phyloP scores from a whole-genome alignment of 2,113 vertebrate genomes.

The Podarcis muralis region DNA sequence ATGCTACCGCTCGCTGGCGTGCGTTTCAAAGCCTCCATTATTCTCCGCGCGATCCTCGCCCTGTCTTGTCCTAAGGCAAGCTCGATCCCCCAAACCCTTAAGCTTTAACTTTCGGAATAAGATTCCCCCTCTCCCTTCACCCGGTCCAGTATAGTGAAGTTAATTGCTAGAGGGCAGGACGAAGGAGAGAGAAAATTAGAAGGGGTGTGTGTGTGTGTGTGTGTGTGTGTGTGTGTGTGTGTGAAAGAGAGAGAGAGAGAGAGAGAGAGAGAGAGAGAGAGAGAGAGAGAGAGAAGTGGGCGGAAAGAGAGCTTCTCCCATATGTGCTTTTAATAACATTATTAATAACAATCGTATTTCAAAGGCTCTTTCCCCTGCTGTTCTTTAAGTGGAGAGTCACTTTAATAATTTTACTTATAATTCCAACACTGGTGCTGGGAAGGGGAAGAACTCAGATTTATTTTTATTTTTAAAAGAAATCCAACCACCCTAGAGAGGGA shows the following conservation, averaged over 20 bases:
- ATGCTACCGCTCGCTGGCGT: background rate
- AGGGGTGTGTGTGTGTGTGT: too few relatives aligned
- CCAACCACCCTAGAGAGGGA: background rate
- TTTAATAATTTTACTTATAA: conserved; percentile 64
- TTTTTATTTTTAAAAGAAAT: background rate
- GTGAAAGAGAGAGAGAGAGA: conserved; percentile 7
- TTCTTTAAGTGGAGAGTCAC: conserved; percentile 72
- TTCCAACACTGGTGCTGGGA: conserved; percentile 52
- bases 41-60: background rate
- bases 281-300: conserved; percentile 11
- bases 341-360: background rate
- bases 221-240: too few relatives aligned
- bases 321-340: conserved; percentile 15
- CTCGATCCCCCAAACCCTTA: background rate
- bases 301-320: conserved; percentile 47
- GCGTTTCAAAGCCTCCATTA: background rate
- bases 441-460: conserved; percentile 64
- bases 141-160: conserved; percentile 16
- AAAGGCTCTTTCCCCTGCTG: conserved; percentile 31
- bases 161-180: background rate
- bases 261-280: conserved; percentile 35
- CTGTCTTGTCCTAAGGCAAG: background rate
- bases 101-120: background rate
- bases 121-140: background rate
- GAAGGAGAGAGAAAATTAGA: background rate